These are phyloP conservation scores for Ips typographus DNA, from an alignment of 1,140 invertebrate genomes.

Conservation along the genomic window DNA sequence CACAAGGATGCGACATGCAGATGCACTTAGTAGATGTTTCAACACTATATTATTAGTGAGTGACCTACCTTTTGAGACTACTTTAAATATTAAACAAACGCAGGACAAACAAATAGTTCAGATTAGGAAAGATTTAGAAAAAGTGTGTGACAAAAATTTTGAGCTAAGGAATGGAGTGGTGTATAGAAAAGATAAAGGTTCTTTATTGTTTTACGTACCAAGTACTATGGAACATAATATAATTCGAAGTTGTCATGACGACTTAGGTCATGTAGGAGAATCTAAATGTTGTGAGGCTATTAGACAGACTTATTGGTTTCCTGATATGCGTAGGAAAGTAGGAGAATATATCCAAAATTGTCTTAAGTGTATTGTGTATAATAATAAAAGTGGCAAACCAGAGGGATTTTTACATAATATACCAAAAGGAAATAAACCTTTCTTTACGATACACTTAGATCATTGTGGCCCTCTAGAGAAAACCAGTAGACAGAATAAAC, in stretches of 20 bases:
- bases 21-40: constrained; percentile 12
- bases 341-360: too few species aligned
- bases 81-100: not conserved
- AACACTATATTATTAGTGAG: constrained; percentile 1
- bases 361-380: not conserved
- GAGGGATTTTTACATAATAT: constrained; percentile 18
- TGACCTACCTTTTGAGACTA: not conserved
- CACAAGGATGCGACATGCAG: not conserved
- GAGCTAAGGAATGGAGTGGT: constrained; percentile 15
- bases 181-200: constrained; percentile 19
- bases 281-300: too few species aligned
- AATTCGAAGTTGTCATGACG: constrained; percentile 5
- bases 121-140: not conserved
- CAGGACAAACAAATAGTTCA: not conserved
- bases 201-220: constrained; percentile 15
- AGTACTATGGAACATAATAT: constrained; percentile 15
- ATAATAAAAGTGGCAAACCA: constrained; percentile 16
- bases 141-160: constrained; percentile 7
- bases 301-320: too few species aligned
- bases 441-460: constrained; percentile 35
- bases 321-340: too few species aligned
- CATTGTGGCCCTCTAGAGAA: constrained; percentile 36
- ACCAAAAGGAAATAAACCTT: constrained; percentile 33
- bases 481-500: constrained; percentile 28
- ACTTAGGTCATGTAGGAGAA: too few species aligned